These are phyloP conservation scores for Neodon shergylaensis DNA, from an alignment of 2,113 vertebrate species.

Conservation along the genomic window DNA sequence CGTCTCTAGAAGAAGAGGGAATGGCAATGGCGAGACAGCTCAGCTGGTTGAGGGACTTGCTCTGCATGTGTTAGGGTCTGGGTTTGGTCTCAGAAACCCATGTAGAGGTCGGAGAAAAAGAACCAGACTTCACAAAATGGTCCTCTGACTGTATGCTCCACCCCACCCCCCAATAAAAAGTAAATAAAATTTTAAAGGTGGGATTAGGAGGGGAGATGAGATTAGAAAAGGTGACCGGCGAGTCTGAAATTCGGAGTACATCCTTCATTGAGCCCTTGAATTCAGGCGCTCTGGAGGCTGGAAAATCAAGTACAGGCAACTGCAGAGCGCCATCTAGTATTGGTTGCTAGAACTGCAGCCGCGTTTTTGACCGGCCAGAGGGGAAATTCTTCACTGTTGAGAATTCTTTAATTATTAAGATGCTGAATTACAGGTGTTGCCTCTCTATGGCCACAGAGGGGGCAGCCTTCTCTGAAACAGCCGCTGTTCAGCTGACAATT, in stretches of 20 bases:
- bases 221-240: neutral
- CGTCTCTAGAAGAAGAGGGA: neutral
- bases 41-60: neutral
- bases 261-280: slow-evolving; percentile 9
- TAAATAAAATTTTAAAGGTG: neutral
- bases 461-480: slow-evolving; percentile 9
- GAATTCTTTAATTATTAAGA: slow-evolving; percentile 56
- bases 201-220: neutral
- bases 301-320: neutral
- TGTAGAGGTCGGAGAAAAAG: neutral
- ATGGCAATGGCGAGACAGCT: neutral
- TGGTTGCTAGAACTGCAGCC: slow-evolving; percentile 56
- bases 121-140: neutral
- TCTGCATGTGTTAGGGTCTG: too few species aligned
- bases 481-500: neutral
- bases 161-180: neutral
- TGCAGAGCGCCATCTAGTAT: slow-evolving; percentile 70
- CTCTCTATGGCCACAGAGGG: neutral
- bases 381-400: slow-evolving; percentile 16
- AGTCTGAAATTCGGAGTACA: neutral
- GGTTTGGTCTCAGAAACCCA: neutral
- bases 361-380: neutral
- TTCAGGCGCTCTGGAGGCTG: neutral
- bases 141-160: neutral
- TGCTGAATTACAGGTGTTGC: slow-evolving; percentile 26